A percentile compares a stretch with the other conserved stretches of the same genome.
Conservation (phyloP, 2,113 vertebrate genomes). For the Nothoprocta perdicaria region DNA sequence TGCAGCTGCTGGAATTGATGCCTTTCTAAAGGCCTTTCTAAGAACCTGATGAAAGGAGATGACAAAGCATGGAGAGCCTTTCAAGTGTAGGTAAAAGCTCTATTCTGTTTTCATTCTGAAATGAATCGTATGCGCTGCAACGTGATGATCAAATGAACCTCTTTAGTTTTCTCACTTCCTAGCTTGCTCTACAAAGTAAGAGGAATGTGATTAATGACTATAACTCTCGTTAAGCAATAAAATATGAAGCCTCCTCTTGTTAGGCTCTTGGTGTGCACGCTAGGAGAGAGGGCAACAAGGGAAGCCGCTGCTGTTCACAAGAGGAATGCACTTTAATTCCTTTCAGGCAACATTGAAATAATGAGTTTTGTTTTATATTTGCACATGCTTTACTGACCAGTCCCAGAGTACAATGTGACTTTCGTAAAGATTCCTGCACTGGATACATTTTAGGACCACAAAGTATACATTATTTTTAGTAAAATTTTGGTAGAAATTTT, state of each 20-base stretch:
- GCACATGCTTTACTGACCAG: neutral
- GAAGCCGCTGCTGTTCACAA: fast-evolving
- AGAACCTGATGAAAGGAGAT: neutral
- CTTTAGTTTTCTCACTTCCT: neutral
- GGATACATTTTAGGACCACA: neutral
- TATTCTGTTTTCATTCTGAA: neutral
- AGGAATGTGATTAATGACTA: neutral
- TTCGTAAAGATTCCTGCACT: neutral
- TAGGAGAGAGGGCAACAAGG: neutral
- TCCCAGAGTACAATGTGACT: neutral
- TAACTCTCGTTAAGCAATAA: neutral
- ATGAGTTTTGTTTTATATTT: neutral
- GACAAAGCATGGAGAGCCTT: neutral
- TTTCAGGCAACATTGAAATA: fast-evolving
- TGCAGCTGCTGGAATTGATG: neutral
- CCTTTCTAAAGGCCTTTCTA: neutral
- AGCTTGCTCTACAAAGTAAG: neutral
- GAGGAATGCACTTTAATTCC: neutral
- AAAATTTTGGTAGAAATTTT: neutral
- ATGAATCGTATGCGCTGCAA: neutral
- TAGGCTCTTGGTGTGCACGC: fast-evolving
- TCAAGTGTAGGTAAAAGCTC: neutral
- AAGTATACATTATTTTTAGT: neutral
- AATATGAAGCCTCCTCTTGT: fast-evolving
- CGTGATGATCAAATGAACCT: neutral